Conservation (phyloP, 2,113 vertebrate species). For the Manacus vitellinus region DNA sequence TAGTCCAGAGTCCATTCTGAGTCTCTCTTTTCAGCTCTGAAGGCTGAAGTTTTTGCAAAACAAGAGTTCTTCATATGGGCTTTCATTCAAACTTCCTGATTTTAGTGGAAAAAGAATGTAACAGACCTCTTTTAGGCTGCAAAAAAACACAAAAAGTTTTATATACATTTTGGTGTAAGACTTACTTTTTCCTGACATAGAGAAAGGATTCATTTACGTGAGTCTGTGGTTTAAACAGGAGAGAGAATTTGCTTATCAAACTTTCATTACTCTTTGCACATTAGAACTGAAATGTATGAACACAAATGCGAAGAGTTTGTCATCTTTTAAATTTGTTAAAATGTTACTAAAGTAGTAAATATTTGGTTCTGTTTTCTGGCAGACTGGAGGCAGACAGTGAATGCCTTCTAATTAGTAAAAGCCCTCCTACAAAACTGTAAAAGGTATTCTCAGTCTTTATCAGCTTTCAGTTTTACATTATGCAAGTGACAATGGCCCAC, state of each 20-base stretch:
- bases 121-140: not conserved
- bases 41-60: not conserved
- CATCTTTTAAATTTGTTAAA: not conserved
- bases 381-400: not conserved
- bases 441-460: not conserved
- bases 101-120: not conserved
- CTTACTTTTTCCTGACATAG: not conserved
- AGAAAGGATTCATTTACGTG: not conserved
- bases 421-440: not conserved
- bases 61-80: not conserved
- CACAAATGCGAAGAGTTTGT: not conserved
- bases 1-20: not conserved
- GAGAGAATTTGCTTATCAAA: not conserved
- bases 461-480: not conserved
- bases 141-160: not conserved
- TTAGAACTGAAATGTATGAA: not conserved
- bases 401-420: not conserved
- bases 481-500: not conserved
- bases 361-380: not conserved
- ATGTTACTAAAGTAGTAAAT: not conserved
- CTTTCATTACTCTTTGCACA: not conserved
- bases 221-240: not conserved
- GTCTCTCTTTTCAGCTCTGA: not conserved
- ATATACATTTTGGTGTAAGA: not conserved
- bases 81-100: not conserved